Base-by-base conservation (phyloP, 1,140 invertebrate species). In the Drosophila cardini region DNA sequence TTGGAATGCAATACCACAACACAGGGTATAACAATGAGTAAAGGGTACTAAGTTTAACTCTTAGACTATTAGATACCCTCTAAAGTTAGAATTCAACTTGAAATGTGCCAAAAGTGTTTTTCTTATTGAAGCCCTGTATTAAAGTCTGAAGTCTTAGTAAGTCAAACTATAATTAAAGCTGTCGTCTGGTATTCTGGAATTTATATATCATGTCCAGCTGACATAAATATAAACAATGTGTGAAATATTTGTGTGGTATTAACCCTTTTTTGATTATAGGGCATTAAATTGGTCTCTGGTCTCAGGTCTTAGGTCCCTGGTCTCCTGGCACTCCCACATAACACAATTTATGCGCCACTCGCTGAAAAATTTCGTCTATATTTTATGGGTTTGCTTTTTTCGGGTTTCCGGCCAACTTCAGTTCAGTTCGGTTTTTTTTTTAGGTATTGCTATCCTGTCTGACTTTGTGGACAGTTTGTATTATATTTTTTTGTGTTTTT, bases 311-410 rank as follows among this genome's bases (percentile, higher is more conserved):
- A n/a, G 21, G 21, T 26, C 21, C 0, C 2, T 1, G 21, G 21
- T 53, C 50, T 11, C 5, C 26, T 36, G 58, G 43, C 72, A 71
- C 67, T 48, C 67, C 67, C 67, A 75, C 72, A 71, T 34, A 42
- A 30, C 21, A 71, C 38, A 71, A 75, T 75, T 75, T 75, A 71
- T 75, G 68, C 58, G 72, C 52, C 46, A 63, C 42, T 63, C 53
- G 67, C 45, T 56, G 21, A 57, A 50, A 60, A 58, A 64, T 60
- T 60, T 75, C 72, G 60, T 75, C 72, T 75, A 75, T 75, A 75
- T 75, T 75, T 75, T 75, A 75, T 75, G 72, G 58, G 38, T 57
- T 64, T 75, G 34, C 36, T 62, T 43, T 55, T 68, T 74, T 74
- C 50, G 72, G 65, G 65, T 74, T 74, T 70, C 67, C 67, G 71